Percentiles rank a stretch among this genome's conserved stretches.
These are phyloP conservation scores for Sebastiscus albofasciatus DNA, from an alignment of 2,797 vertebrate species.

Conservation along the genomic window DNA sequence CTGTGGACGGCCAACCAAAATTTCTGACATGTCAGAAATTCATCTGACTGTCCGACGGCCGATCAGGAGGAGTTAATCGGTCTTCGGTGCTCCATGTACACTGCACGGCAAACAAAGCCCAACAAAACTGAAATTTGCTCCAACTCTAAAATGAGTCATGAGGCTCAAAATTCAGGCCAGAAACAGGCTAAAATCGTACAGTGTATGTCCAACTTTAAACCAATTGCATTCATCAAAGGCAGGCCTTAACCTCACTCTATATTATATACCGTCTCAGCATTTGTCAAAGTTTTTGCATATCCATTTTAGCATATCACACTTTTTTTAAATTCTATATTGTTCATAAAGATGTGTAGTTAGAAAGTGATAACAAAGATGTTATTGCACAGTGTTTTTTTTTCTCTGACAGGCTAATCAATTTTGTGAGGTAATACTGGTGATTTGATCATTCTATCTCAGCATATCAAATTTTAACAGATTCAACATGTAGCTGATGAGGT, in stretches of 20 bases:
- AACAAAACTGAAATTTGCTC: no score
- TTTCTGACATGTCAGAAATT: no score
- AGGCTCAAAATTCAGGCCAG: no score
- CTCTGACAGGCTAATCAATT: not conserved
- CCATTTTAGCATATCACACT: not conserved
- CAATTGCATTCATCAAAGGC: not conserved
- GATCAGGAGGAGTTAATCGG: no score
- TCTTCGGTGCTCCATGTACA: no score
- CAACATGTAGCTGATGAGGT: not conserved
- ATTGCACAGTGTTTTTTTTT: not conserved
- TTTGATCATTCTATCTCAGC: not conserved
- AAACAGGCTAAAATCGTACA: no score
- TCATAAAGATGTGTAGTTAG: not conserved
- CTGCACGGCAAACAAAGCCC: no score
- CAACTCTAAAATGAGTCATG: no score
- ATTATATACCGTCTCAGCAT: no score
- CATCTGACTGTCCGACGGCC: no score
- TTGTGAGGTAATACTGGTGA: not conserved
- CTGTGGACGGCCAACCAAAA: accelerated
- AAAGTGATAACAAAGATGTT: not conserved
- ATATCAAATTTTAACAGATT: not conserved
- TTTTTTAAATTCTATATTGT: not conserved
- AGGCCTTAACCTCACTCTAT: not conserved
- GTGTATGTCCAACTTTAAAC: no score
- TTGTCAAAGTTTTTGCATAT: not conserved